Evolutionary conservation across 1,140 invertebrate species (phyloP), one percentile per base, ranked within the genome.

Genomic region (Drosophila orena): DNA sequence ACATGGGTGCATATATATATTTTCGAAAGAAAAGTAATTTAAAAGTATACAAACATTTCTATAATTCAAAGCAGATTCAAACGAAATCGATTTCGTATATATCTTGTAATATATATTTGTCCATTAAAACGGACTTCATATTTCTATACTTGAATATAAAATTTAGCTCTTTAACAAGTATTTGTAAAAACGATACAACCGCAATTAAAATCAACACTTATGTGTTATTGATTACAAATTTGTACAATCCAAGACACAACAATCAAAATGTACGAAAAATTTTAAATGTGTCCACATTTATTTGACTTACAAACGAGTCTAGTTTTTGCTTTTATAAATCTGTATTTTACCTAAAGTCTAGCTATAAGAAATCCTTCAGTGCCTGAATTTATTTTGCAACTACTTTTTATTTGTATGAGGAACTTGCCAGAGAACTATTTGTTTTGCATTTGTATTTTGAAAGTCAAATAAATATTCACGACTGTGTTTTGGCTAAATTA

Each of bases 381-480:
- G 62, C 44, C 59, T 68, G 59, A 43, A 42, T 50, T 65, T 62
- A 35, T 43, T 43, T 64, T 52, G 30, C 22, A 43, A 35, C 22
- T 42, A 12, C 7, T 4, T 35, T 8, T 22, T 17, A 35, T 57
- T 55, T 49, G 35, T 57, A 15, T 24, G 20, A 71, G 68, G 52
- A 71, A 71, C 52, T 46, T 47, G 10, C 8, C 11, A 15, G 42
- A 38, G 27, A 58, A 46, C 3, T 35, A 12, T 58, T 47, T 35
- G 43, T 20, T 44, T 43, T 62, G 17, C 15, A 30, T 62, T 62
- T 62, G 50, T 22, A 35, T 12, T 34, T 62, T 12, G 11, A 44
- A 62, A 62, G 14, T 49, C 20, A 42, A 70, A 35, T 70, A 71
- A 70, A 71, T 40, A 47, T 71, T 42, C 43, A 56, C 43, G 40